These are phyloP conservation scores for Chlorocebus sabaeus DNA, from an alignment of 2,113 vertebrate genomes.

Conservation along the genomic window DNA sequence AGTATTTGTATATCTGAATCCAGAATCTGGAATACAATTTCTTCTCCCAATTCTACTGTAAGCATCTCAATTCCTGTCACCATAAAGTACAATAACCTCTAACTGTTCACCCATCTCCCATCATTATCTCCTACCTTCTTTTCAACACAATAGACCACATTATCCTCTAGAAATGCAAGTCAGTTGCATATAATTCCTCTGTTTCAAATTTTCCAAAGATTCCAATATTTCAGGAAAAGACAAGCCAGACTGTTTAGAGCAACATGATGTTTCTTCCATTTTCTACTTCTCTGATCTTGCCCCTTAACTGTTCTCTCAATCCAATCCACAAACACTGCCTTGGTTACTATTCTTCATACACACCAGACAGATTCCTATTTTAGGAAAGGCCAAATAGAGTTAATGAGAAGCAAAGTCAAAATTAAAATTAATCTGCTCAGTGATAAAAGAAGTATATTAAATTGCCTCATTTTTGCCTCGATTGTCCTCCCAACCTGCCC, in stretches of 20 bases:
- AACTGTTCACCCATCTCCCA: not conserved
- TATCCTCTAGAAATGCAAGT: not conserved
- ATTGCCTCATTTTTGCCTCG: not conserved
- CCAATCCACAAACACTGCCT: not conserved
- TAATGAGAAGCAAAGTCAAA: not conserved
- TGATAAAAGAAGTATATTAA: not conserved
- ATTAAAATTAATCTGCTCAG: not conserved
- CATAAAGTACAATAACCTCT: not conserved
- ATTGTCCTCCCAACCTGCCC: not conserved
- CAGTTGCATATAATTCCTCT: not conserved
- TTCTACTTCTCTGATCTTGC: not conserved
- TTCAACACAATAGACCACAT: not conserved
- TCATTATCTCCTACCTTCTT: not conserved
- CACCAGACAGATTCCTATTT: not conserved
- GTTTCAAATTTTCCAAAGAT: not conserved
- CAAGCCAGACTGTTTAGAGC: not conserved
- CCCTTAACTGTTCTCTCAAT: not conserved
- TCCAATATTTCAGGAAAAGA: not conserved
- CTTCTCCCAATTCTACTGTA: not conserved
- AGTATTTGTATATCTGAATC: not conserved
- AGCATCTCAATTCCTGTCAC: not conserved
- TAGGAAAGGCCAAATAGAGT: not conserved
- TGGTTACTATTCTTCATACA: not conserved
- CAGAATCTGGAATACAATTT: not conserved
- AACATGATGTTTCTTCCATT: fast-evolving